Conservation (phyloP, 2,797 vertebrate species). For the Sus cebifrons region DNA sequence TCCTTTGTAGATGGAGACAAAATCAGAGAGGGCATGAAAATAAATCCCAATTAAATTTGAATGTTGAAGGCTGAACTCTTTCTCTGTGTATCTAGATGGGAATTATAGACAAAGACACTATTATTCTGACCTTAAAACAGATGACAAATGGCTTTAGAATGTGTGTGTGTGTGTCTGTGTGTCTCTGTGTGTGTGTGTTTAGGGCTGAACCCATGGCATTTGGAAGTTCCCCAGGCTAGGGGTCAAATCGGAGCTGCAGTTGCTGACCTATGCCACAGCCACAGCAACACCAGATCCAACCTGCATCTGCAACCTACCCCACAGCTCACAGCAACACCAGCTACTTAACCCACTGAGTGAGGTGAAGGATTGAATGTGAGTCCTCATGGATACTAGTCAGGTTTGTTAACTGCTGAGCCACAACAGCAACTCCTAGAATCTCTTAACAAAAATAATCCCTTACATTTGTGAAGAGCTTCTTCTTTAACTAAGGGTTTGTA, state of each 20-base stretch:
- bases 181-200: too few relatives aligned
- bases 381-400: too few relatives aligned
- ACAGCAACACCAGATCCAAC: too few relatives aligned
- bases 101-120: neutral
- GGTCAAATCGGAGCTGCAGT: too few relatives aligned
- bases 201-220: too few relatives aligned
- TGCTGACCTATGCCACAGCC: too few relatives aligned
- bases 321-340: too few relatives aligned
- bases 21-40: conserved; percentile 53
- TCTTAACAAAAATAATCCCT: conserved; percentile 46
- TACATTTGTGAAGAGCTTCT: neutral
- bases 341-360: too few relatives aligned
- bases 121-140: neutral
- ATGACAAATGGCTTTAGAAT: neutral
- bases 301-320: too few relatives aligned
- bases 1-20: conserved; percentile 48
- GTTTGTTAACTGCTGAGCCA: too few relatives aligned
- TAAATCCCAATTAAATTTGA: conserved; percentile 56
- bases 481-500: neutral
- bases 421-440: neutral
- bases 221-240: too few relatives aligned
- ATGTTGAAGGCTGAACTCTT: neutral
- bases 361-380: too few relatives aligned
- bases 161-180: neutral
- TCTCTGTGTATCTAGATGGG: neutral